Evolutionary conservation across 2,888 invertebrate species (phyloP), one percentile per base, ranked within the genome.

Genomic region (Troides aeacus): DNA sequence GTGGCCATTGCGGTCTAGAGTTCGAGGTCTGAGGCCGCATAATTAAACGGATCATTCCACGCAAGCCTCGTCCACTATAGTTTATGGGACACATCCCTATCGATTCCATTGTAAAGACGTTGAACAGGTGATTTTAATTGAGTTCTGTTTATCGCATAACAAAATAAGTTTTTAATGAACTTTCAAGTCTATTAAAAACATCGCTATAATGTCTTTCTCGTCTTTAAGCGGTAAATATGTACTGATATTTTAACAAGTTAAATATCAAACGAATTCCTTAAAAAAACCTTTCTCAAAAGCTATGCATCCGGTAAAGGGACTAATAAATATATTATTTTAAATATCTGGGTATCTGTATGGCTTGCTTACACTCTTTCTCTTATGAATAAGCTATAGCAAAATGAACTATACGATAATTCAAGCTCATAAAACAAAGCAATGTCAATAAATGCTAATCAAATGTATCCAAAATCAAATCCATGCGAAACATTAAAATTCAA

Each of bases 401-500:
- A 46, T 46, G 12, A 46, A 46, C 12, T 46, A 15, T 53, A n/a
- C 7, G 56, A 39, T 17, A 46, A 67, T 30, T 36, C 21, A 61
- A 61, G 21, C 30, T 53, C 15, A 57, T 39, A 59, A 50, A 50
- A 59, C 21, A 18, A 64, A 8, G 23, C 23, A 23, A 50, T 39
- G 39, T 63, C 62, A 64, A 59, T 66, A 70, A 70, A 70, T 63
- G 46, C 64, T 67, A 62, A 67, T 63, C 67, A 60, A 70, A 66
- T 70, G 53, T 66, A 66, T 66, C n/a, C 50, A 64, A 66, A 70
- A 60, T 63, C 66, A 60, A 72, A 83, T 84, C 84, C 77, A 82
- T 80, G 76, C 82, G 79, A 85, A 84, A 84, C 85, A 87, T 87
- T 87, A 88, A 90, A 87, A 88, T 88, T 87, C 88, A 85, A 88